These are phyloP conservation scores for Drosophila nigrodunni DNA, from an alignment of 1,140 invertebrate genomes.

Conservation along the genomic window DNA sequence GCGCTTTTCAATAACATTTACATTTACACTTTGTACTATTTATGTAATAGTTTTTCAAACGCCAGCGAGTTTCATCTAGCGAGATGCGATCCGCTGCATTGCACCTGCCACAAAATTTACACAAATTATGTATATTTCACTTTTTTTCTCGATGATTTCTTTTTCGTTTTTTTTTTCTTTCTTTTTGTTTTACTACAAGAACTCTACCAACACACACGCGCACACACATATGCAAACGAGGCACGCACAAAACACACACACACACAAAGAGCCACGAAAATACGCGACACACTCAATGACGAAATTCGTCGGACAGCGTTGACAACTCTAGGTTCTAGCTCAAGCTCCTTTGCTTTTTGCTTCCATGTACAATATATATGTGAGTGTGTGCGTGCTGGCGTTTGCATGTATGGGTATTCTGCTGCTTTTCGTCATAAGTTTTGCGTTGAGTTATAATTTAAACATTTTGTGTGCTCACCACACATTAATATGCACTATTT, in stretches of 20 bases:
- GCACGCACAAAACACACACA: constrained; percentile 65
- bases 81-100: constrained; percentile 21
- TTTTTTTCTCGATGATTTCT: constrained; percentile 55
- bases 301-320: constrained; percentile 78
- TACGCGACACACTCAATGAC: constrained; percentile 77
- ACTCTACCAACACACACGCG: constrained; percentile 62
- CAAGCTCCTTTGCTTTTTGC: constrained; percentile 63
- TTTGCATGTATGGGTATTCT: constrained; percentile 36
- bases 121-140: constrained; percentile 66
- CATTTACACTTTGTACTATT: constrained; percentile 78
- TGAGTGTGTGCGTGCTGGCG: constrained; percentile 34
- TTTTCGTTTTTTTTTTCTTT: constrained; percentile 31
- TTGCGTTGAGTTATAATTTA: constrained; percentile 52
- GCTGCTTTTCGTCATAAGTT: constrained; percentile 70
- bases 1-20: constrained; percentile 78
- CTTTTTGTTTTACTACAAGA: constrained; percentile 76
- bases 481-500: constrained; percentile 37
- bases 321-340: constrained; percentile 80
- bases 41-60: constrained; percentile 80
- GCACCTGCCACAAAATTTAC: constrained; percentile 32
- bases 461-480: constrained; percentile 55
- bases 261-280: constrained; percentile 42
- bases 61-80: constrained; percentile 38
- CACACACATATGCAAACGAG: constrained; percentile 55
- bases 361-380: constrained; percentile 31